Evolutionary conservation across 2,113 vertebrate species (phyloP).

Genomic region (Tamias sibiricus): DNA sequence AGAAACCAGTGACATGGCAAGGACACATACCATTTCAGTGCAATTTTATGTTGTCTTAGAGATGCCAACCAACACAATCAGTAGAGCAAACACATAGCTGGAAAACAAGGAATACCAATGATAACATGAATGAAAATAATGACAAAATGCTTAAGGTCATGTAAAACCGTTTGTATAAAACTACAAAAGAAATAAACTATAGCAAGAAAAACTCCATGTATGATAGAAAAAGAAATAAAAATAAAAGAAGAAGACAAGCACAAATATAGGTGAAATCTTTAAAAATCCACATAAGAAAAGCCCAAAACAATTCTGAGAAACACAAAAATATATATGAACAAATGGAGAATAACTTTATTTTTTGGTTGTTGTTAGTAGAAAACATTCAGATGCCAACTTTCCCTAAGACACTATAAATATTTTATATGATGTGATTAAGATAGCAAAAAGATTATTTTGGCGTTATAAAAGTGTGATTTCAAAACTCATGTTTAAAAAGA

Average conservation of each 20-base stretch:
- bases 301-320: background rate
- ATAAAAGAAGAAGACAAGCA: background rate
- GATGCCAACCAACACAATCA: background rate
- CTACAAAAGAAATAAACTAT: background rate
- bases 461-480: background rate
- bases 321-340: background rate
- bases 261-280: background rate
- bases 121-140: background rate
- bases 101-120: background rate
- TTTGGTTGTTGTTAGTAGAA: background rate
- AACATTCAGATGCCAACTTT: background rate
- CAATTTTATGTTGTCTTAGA: too few species aligned
- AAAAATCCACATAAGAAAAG: background rate
- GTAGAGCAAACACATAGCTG: background rate
- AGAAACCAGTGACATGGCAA: accelerated
- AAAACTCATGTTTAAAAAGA: background rate
- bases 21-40: accelerated
- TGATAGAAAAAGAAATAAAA: background rate
- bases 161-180: background rate
- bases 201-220: background rate
- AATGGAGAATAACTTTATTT: background rate
- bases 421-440: background rate
- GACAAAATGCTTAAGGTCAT: background rate
- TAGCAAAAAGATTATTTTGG: background rate
- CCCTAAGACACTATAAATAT: background rate